A percentile compares a stretch with the other conserved stretches of the same genome.
These are phyloP conservation scores for Dexiosoma caninum DNA, from an alignment of 2,888 invertebrate genomes.

Conservation along the genomic window DNA sequence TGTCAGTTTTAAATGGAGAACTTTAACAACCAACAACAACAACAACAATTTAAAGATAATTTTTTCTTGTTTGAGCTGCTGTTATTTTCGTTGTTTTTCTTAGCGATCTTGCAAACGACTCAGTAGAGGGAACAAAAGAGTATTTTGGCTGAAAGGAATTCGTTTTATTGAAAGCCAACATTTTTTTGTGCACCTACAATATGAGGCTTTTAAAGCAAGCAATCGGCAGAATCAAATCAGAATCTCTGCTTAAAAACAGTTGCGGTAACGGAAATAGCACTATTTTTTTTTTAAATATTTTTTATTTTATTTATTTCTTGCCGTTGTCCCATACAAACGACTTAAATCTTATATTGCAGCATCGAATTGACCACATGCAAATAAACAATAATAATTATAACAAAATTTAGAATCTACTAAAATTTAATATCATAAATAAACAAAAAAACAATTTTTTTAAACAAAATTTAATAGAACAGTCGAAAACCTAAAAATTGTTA, in stretches of 20 bases:
- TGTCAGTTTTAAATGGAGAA: conserved; percentile 56
- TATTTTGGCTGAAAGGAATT: background rate
- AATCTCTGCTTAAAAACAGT: conserved; percentile 12
- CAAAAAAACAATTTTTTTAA: too few species aligned
- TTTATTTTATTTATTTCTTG: too few species aligned
- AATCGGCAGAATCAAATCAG: background rate
- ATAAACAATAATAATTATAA: too few species aligned
- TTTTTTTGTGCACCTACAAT: conserved; percentile 45
- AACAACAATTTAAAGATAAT: conserved; percentile 34
- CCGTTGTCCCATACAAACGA: too few species aligned
- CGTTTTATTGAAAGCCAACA: conserved; percentile 43
- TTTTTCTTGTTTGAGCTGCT: conserved; percentile 32
- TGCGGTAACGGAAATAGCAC: background rate
- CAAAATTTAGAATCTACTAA: too few species aligned
- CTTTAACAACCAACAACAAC: conserved; percentile 33
- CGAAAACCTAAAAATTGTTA: too few species aligned
- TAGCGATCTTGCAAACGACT: conserved; percentile 25
- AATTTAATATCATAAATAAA: too few species aligned
- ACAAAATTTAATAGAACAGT: too few species aligned
- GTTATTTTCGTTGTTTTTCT: background rate
- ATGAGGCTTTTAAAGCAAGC: conserved; percentile 1
- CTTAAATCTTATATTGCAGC: too few species aligned
- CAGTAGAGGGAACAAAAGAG: background rate
- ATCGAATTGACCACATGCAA: too few species aligned
- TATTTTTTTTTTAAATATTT: too few species aligned